Percentiles rank a stretch among this genome's conserved stretches.
These are phyloP conservation scores for Thera obeliscata DNA, from an alignment of 2,888 invertebrate species.

Conservation along the genomic window DNA sequence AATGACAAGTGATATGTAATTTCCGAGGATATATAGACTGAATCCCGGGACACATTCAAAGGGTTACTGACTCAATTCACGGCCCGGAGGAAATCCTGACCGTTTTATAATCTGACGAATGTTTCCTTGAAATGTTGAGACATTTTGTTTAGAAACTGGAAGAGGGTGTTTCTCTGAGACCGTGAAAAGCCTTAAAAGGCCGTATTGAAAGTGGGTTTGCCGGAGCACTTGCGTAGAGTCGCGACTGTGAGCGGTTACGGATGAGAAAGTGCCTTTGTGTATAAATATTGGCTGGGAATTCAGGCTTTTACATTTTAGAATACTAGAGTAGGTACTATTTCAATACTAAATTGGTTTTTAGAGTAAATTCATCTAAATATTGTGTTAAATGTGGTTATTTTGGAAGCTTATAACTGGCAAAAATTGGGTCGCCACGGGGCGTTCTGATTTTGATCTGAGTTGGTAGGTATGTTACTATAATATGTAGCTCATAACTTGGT, in stretches of 20 bases:
- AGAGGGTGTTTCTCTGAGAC: slow-evolving; percentile 33
- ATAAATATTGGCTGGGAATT: slow-evolving; percentile 40
- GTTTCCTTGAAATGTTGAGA: slow-evolving; percentile 35
- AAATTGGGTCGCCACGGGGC: too few species aligned
- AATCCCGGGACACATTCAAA: slow-evolving; percentile 35
- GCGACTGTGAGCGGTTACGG: slow-evolving; percentile 55
- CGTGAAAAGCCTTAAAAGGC: slow-evolving; percentile 40
- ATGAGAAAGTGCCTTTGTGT: slow-evolving; percentile 50
- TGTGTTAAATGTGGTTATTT: neutral
- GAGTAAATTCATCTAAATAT: slow-evolving; percentile 3
- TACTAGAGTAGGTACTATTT: slow-evolving; percentile 17
- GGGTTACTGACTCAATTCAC: slow-evolving; percentile 36
- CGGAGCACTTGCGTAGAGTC: slow-evolving; percentile 47
- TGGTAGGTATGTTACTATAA: too few species aligned
- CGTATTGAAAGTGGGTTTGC: slow-evolving; percentile 50
- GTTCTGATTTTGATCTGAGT: too few species aligned
- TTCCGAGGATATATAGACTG: slow-evolving; percentile 33
- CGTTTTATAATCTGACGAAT: slow-evolving; percentile 44
- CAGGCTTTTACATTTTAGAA: slow-evolving; percentile 33
- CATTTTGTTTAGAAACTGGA: slow-evolving; percentile 41
- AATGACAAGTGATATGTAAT: slow-evolving; percentile 38
- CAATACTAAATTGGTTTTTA: slow-evolving; percentile 17
- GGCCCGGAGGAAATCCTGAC: slow-evolving; percentile 33
- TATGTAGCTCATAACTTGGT: too few species aligned
- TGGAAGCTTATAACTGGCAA: too few species aligned